These are phyloP conservation scores for Papilio machaon DNA, from an alignment of 1,140 invertebrate species.

Conservation along the genomic window DNA sequence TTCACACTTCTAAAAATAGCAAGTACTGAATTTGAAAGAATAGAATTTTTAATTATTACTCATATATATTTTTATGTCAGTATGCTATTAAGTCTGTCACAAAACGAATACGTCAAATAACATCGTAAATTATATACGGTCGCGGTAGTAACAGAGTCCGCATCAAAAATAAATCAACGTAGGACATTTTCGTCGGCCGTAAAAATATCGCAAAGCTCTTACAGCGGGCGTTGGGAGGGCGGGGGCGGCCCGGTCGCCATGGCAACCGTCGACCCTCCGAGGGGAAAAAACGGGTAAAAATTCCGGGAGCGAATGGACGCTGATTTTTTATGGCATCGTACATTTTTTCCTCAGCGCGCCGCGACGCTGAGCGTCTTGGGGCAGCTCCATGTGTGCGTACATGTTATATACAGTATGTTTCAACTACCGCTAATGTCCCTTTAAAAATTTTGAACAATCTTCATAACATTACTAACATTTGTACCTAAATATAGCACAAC, in stretches of 20 bases:
- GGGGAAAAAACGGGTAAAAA: constrained; percentile 81
- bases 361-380: constrained; percentile 61
- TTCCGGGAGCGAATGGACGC: constrained; percentile 75
- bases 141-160: constrained; percentile 37
- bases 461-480: not conserved
- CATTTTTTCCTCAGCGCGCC: constrained; percentile 75
- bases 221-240: constrained; percentile 44
- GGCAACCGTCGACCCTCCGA: constrained; percentile 71
- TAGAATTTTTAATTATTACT: not conserved
- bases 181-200: constrained; percentile 61
- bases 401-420: constrained; percentile 53
- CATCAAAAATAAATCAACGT: constrained; percentile 50
- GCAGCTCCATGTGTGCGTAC: constrained; percentile 51
- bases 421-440: not conserved
- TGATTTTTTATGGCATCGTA: constrained; percentile 81
- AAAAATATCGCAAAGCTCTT: constrained; percentile 73
- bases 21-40: not conserved
- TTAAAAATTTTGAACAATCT: not conserved
- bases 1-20: not conserved
- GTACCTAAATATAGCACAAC: not conserved
- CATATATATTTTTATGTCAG: constrained; percentile 1
- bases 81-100: not conserved
- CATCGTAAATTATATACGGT: constrained; percentile 28
- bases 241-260: constrained; percentile 64
- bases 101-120: constrained; percentile 25